Base-by-base conservation (phyloP, 2,113 vertebrate genomes). In the Loxodonta africana region DNA sequence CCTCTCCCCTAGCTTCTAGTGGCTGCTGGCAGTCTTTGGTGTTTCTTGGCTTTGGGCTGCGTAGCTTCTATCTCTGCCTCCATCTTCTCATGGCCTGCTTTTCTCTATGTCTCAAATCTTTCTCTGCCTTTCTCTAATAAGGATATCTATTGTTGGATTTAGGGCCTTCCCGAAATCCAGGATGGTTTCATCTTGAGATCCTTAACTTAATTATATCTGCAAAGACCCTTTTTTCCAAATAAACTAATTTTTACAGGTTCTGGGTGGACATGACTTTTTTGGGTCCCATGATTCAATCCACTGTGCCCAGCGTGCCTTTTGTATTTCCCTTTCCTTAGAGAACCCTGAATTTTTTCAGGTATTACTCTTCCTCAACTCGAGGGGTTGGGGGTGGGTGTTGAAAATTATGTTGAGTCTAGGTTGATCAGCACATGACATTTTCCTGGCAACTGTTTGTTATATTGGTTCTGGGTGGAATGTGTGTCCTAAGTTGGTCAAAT, bases 341-440 rank as follows among this genome's bases (percentile, higher is more conserved):
- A 95, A 90, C 10, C 0, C 37, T 67, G 46, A 48, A 77, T 76
- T 77, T 88, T 51, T 74, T 78, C 21, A 83, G 41, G 33, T 48
- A n/a, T 28, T 30, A 62, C 25, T n/a, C 28, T 97, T 95, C n/a
- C 25, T 17, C 14, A 63, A 30, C 51, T 78, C 33, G 76, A 28
- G 10, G 10, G n/a, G 51, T 63, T 6, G 71, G 4, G 71, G n/a
- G 8, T 37, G 69, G n/a, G n/a, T 6, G n/a, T 37, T n/a, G 71
- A 53, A 94, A 94, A 90, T 74, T 69, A 80, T 20, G 88, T 46
- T 57, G 73, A 84, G 57, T 81, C 33, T 92, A 48, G 25, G 26
- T 25, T 41, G 46, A 2, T 53, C 6, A 76, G 28, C 57, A 88
- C 41, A 81, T 2, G 8, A 20, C 41, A 57, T 95, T 90, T 91